phyloP scores from a whole-genome alignment of 2,888 invertebrate species.

The Cheilosia vulpina region DNA sequence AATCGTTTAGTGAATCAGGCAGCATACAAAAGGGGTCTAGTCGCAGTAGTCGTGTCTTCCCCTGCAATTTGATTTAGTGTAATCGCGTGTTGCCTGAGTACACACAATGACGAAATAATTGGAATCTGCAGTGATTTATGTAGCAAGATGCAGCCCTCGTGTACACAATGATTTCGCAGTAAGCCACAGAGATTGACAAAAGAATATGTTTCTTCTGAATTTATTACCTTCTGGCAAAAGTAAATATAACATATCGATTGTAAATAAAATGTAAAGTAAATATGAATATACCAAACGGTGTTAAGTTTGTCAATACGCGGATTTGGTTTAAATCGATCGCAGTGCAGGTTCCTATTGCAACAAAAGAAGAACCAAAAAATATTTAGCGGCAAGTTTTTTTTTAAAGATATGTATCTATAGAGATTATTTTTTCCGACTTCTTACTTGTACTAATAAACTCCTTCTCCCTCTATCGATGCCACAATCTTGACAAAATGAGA shows the following conservation, averaged over 20 bases:
- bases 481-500: no score
- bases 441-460: no score
- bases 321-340: no score
- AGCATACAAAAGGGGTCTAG: conserved; percentile 41
- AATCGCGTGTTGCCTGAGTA: conserved; percentile 67
- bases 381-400: no score
- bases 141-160: conserved; percentile 43
- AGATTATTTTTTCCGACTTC: no score
- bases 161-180: conserved; percentile 4
- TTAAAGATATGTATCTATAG: no score
- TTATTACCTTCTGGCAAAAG: conserved; percentile 10
- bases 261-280: conserved; percentile 7
- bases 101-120: conserved; percentile 68
- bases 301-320: no score
- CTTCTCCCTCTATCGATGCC: no score
- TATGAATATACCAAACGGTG: not conserved
- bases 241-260: conserved; percentile 4
- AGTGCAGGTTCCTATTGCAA: no score
- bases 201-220: conserved; percentile 48
- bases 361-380: no score
- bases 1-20: conserved; percentile 26
- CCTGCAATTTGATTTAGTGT: conserved; percentile 51
- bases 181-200: conserved; percentile 22
- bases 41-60: conserved; percentile 8
- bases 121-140: conserved; percentile 66